Conservation (phyloP, 2,113 vertebrate species). For the Halichoerus grypus region DNA sequence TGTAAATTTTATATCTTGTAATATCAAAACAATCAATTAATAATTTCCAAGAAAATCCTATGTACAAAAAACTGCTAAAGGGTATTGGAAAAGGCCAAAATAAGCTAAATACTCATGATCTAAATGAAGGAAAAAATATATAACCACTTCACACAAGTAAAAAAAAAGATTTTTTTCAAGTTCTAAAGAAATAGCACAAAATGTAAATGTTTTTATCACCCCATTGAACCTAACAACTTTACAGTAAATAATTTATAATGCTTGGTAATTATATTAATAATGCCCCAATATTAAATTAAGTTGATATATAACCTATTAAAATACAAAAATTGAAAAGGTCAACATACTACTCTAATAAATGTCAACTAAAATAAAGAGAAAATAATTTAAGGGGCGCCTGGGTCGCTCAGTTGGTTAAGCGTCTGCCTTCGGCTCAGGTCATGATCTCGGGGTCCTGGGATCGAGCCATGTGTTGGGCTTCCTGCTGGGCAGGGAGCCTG, state of each 20-base stretch:
- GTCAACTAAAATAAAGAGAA: not conserved
- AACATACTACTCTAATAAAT: not conserved
- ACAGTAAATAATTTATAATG: not conserved
- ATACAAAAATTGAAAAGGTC: not conserved
- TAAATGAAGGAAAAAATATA: not conserved
- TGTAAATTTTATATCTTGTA: not conserved
- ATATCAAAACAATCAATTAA: not conserved
- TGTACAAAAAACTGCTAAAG: not conserved
- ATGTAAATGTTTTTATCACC: not conserved
- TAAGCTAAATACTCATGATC: not conserved
- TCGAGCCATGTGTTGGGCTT: accelerated
- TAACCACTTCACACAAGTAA: not conserved
- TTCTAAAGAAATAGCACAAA: not conserved
- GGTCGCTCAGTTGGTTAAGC: not conserved
- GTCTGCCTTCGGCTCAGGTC: not conserved
- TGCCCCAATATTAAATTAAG: not conserved
- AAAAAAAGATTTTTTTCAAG: not conserved
- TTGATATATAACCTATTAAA: not conserved
- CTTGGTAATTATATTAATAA: not conserved
- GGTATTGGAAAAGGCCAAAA: not conserved
- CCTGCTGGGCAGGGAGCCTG: not conserved
- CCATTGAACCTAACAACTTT: not conserved
- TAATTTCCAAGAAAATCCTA: not conserved
- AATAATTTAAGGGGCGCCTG: not conserved
- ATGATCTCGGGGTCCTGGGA: not conserved